A percentile compares a stretch with the other conserved stretches of the same genome.
Conservation (phyloP, 2,113 vertebrate genomes). For the Zeus faber region DNA sequence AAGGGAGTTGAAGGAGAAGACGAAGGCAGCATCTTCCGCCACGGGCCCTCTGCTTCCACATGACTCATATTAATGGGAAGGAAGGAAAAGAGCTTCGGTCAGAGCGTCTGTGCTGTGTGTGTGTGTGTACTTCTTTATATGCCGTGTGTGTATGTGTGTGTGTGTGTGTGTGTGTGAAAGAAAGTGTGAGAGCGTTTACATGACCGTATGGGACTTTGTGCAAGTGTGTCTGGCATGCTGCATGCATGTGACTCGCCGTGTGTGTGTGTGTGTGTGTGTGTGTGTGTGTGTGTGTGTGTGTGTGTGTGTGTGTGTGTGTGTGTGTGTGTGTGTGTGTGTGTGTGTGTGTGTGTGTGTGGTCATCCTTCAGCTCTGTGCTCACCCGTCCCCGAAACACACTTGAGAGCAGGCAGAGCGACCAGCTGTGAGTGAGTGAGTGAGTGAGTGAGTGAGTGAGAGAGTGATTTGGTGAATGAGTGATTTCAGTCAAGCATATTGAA, state of each 20-base stretch:
- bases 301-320: slow-evolving; percentile 13
- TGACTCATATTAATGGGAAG: slow-evolving; percentile 21
- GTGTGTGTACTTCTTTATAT: slow-evolving; percentile 6
- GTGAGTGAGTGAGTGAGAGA: slow-evolving; percentile 30
- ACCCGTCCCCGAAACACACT: slow-evolving; percentile 29
- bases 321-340: slow-evolving; percentile 4
- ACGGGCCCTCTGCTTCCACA: slow-evolving; percentile 11
- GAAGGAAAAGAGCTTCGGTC: slow-evolving; percentile 3
- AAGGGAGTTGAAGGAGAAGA: neutral
- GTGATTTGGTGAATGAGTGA: neutral
- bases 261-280: slow-evolving; percentile 21
- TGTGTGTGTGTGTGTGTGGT: slow-evolving; percentile 1
- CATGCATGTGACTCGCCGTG: too few relatives aligned
- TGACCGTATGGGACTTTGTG: neutral
- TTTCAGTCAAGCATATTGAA: too few relatives aligned
- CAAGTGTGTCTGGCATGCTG: neutral
- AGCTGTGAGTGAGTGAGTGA: slow-evolving; percentile 38
- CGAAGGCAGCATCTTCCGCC: slow-evolving; percentile 23
- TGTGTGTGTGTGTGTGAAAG: slow-evolving; percentile 8
- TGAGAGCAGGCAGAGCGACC: slow-evolving; percentile 46
- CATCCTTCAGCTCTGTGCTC: slow-evolving; percentile 27
- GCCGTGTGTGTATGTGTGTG: slow-evolving; percentile 22
- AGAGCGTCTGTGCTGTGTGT: neutral
- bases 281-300: slow-evolving; percentile 15
- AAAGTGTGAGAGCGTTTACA: slow-evolving; percentile 7